Conservation (phyloP, 2,888 invertebrate genomes). For the Luperina nickerlii region DNA sequence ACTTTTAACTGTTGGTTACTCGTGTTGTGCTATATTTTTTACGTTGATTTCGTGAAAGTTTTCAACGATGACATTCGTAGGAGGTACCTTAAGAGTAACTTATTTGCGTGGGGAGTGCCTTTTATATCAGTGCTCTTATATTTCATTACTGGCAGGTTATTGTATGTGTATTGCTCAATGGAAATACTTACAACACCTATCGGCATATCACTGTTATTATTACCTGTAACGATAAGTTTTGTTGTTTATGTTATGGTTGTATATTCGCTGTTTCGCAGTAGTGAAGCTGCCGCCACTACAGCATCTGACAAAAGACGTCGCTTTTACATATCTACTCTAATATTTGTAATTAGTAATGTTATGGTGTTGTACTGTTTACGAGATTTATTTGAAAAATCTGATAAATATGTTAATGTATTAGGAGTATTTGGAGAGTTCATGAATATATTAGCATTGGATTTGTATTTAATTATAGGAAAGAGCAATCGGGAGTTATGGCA, state of each 20-base stretch:
- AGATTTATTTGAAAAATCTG: slow-evolving; percentile 42
- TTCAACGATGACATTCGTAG: slow-evolving; percentile 39
- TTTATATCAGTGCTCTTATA: slow-evolving; percentile 33
- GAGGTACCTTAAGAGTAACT: slow-evolving; percentile 38
- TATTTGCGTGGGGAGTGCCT: slow-evolving; percentile 42
- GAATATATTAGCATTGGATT: slow-evolving; percentile 43
- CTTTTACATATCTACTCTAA: slow-evolving; percentile 45
- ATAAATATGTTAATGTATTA: slow-evolving; percentile 41
- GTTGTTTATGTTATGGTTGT: slow-evolving; percentile 40
- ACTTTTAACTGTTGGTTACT: slow-evolving; percentile 49
- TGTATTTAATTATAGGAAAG: slow-evolving; percentile 39
- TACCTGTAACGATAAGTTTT: slow-evolving; percentile 42
- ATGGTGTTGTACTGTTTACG: slow-evolving; percentile 48
- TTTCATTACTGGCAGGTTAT: slow-evolving; percentile 36
- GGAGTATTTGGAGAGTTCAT: slow-evolving; percentile 48
- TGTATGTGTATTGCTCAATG: slow-evolving; percentile 29
- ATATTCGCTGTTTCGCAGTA: slow-evolving; percentile 20
- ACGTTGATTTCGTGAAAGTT: slow-evolving; percentile 47
- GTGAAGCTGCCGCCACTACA: background rate
- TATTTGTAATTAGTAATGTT: slow-evolving; percentile 46
- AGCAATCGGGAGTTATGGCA: slow-evolving; percentile 36
- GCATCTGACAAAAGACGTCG: slow-evolving; percentile 32
- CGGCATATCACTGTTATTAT: slow-evolving; percentile 37
- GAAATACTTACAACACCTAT: slow-evolving; percentile 52
- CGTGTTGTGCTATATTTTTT: slow-evolving; percentile 47